A percentile compares a stretch with the other conserved stretches of the same genome.
Conservation (phyloP, 2,113 vertebrate species). For the Anas platyrhynchos region DNA sequence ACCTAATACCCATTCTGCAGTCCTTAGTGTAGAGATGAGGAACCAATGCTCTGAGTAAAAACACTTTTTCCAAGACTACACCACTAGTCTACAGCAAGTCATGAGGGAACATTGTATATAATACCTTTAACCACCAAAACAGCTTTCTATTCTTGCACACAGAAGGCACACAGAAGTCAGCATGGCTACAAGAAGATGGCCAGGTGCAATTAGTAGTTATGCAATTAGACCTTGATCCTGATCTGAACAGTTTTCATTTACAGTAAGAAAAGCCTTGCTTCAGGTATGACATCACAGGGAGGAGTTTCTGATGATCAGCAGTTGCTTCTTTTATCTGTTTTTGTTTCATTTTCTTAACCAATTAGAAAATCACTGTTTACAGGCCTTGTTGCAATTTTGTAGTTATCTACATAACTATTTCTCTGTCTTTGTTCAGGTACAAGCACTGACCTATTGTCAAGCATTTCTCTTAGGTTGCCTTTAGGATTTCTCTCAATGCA, state of each 20-base stretch:
- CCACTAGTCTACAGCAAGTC: background rate
- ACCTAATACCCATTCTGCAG: background rate
- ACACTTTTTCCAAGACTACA: background rate
- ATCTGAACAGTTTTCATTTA: background rate
- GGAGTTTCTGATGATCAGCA: conserved; percentile 10
- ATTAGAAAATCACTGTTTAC: conserved; percentile 51
- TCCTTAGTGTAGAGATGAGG: background rate
- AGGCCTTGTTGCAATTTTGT: background rate
- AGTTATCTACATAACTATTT: background rate
- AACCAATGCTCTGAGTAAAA: background rate
- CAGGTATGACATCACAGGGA: conserved; percentile 45
- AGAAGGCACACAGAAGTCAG: background rate
- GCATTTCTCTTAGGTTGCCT: background rate
- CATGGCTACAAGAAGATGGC: background rate
- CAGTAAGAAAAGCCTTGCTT: background rate
- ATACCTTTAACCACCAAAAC: background rate
- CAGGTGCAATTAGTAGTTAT: background rate
- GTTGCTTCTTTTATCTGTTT: background rate
- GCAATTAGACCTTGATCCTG: background rate
- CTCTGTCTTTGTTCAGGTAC: background rate
- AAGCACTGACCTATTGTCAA: background rate
- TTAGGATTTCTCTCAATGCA: background rate
- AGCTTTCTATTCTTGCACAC: background rate
- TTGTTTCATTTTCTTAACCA: conserved; percentile 24
- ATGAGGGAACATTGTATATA: background rate